Base-by-base conservation (phyloP, 2,888 invertebrate species). In the Cheilosia vernalis region DNA sequence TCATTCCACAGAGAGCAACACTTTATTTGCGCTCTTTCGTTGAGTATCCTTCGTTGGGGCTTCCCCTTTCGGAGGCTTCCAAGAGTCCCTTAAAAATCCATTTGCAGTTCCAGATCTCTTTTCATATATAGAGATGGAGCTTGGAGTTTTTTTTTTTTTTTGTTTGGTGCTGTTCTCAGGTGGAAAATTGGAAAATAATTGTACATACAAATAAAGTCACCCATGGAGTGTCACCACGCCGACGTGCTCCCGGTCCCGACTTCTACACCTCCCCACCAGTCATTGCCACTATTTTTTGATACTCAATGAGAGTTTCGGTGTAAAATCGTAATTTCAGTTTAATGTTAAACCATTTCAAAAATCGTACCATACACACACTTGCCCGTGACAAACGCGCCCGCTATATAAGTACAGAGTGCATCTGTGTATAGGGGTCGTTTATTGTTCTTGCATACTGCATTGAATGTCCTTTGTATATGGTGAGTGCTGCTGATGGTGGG, bases 101-200 rank as follows among this genome's bases (percentile, higher is more conserved):
- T 37, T 60, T n/a, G 37, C 4, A 37, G 30, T n/a, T 19, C 47
- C 40, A 17, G 10, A 33, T 33, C 10, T 33, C 33, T 33, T 37
- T 37, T 37, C 13, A 30, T 9, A 30, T 9, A 6, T 30, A 9
- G 9, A 30, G 30, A 9, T 30, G 9, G 9, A 9, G 13, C 10
- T 27, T n/a, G 13, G 47, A 47, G n/a, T 30, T 55, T 10, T 64
- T 51, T 58, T 21, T 37, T 2, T 49, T 27, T 6, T 7, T 27
- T 10, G 13, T 6, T 53, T 73, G 42, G 51, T 27, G 13, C 27
- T 72, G 61, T 27, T 76, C 58, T 74, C 74, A 84, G 80, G 84
- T 84, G 80, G 80, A 80, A 84, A 84, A 84, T 84, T 84, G 80
- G 69, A 84, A 84, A 74, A 84, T 84, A 80, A 80, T 84, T 70